phyloP scores from a whole-genome alignment of 2,113 vertebrate species.

The Martes martes region DNA sequence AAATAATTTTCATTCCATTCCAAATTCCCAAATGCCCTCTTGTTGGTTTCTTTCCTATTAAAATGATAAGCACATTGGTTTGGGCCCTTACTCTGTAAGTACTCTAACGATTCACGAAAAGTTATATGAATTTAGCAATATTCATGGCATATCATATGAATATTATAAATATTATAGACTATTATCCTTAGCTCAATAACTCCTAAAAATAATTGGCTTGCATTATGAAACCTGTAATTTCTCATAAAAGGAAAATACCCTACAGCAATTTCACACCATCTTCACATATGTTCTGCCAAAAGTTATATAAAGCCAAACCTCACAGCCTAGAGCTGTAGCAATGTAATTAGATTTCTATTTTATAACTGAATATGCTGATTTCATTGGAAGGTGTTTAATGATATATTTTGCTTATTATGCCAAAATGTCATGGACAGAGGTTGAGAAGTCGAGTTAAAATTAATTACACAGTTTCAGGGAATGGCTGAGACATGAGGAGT shows the following conservation, averaged over 20 bases:
- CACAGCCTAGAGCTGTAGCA: conserved; percentile 28
- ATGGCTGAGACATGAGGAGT: background rate
- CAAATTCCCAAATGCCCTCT: background rate
- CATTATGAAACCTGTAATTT: conserved; percentile 44
- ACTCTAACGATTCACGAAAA: background rate
- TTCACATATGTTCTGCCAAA: conserved; percentile 63
- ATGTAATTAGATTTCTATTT: conserved; percentile 67
- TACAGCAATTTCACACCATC: conserved; percentile 43
- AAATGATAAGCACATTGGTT: background rate
- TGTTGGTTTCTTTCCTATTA: background rate
- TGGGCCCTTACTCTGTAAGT: background rate
- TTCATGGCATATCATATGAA: background rate
- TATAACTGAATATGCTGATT: conserved; percentile 53
- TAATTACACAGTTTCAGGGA: conserved; percentile 25
- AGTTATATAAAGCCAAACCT: conserved; percentile 59
- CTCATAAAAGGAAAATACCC: conserved; percentile 57
- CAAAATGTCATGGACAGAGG: conserved; percentile 20
- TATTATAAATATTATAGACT: conserved; percentile 35
- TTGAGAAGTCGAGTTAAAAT: conserved; percentile 38
- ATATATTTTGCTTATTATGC: conserved; percentile 49
- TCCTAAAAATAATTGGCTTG: conserved; percentile 55
- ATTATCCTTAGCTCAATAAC: conserved; percentile 7
- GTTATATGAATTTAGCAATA: conserved; percentile 18
- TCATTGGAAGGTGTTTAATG: conserved; percentile 26
- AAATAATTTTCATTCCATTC: background rate